phyloP scores from a whole-genome alignment of 2,888 invertebrate genomes.

The Cheilosia variabilis region DNA sequence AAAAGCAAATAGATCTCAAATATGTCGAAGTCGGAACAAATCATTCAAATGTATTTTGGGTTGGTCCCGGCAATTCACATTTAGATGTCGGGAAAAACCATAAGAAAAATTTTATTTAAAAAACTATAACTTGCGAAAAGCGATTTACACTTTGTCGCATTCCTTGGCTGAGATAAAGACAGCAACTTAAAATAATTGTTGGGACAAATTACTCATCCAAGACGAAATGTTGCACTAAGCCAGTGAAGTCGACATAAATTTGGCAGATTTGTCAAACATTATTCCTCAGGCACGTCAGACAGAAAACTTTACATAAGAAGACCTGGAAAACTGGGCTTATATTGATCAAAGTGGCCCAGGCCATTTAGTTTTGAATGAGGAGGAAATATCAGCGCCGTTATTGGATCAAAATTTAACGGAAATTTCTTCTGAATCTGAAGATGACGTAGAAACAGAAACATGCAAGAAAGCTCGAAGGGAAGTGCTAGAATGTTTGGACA shows the following conservation, averaged over 20 bases:
- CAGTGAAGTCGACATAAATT: constrained; percentile 7
- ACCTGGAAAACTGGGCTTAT: constrained; percentile 4
- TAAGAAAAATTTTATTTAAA: neutral
- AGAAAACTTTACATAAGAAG: constrained; percentile 22
- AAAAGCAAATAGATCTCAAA: no score
- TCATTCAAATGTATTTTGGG: no score
- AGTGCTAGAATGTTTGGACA: constrained; percentile 15
- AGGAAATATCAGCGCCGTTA: constrained; percentile 3
- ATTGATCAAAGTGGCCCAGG: constrained; percentile 1
- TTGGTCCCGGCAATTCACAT: no score
- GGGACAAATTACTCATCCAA: constrained; percentile 5
- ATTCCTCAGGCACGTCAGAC: neutral
- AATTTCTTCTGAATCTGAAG: constrained; percentile 16
- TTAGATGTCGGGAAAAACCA: no score
- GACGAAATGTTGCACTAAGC: constrained; percentile 5
- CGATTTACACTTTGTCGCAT: neutral
- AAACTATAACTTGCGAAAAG: neutral
- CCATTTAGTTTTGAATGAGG: constrained; percentile 11
- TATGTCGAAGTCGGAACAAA: no score
- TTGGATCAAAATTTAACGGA: constrained; percentile 1
- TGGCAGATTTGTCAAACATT: neutral
- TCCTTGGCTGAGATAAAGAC: constrained; percentile 9
- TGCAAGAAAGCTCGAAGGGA: constrained; percentile 17
- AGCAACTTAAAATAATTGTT: constrained; percentile 4
- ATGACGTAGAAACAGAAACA: constrained; percentile 11